A percentile compares a stretch with the other conserved stretches of the same genome.
Evolutionary conservation across 2,888 invertebrate genomes (phyloP).

Genomic region (Nemotelus pantherinus): DNA sequence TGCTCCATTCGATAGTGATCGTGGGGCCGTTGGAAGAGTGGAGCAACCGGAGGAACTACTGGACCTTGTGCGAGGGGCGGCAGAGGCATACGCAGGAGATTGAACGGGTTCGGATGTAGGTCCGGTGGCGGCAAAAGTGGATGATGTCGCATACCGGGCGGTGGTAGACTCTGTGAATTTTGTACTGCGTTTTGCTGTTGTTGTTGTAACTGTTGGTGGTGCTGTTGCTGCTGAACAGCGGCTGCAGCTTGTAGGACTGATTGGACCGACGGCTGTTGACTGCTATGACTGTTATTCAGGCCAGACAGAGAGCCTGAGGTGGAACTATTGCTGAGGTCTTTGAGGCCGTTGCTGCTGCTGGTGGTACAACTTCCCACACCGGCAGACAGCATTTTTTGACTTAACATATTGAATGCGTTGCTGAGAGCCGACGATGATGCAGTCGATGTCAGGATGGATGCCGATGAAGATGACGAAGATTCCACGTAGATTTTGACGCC

Average conservation of each 20-base stretch:
- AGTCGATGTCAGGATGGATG: conserved; percentile 61
- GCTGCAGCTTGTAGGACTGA: conserved; percentile 66
- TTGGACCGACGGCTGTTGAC: conserved; percentile 67
- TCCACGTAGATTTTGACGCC: conserved; percentile 93
- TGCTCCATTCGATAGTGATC: conserved; percentile 87
- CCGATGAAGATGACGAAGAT: conserved; percentile 64
- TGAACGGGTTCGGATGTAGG: conserved; percentile 78
- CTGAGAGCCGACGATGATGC: conserved; percentile 59
- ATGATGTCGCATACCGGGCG: conserved; percentile 74
- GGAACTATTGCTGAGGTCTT: conserved; percentile 55
- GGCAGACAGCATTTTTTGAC: conserved; percentile 49
- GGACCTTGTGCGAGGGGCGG: conserved; percentile 75
- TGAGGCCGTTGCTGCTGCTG: conserved; percentile 43
- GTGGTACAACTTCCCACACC: conserved; percentile 38
- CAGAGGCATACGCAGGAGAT: conserved; percentile 79
- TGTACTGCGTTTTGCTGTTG: conserved; percentile 67
- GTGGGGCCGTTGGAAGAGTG: conserved; percentile 80
- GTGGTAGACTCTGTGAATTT: conserved; percentile 69
- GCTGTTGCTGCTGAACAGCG: conserved; percentile 57
- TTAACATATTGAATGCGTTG: conserved; percentile 46
- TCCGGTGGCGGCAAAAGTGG: conserved; percentile 76
- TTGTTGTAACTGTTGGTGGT: conserved; percentile 62
- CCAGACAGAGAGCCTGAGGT: conserved; percentile 51
- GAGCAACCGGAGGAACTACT: conserved; percentile 75
- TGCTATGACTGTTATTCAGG: conserved; percentile 52